Evolutionary conservation across 2,797 vertebrate genomes (phyloP).

Genomic region (Trachurus trachurus): DNA sequence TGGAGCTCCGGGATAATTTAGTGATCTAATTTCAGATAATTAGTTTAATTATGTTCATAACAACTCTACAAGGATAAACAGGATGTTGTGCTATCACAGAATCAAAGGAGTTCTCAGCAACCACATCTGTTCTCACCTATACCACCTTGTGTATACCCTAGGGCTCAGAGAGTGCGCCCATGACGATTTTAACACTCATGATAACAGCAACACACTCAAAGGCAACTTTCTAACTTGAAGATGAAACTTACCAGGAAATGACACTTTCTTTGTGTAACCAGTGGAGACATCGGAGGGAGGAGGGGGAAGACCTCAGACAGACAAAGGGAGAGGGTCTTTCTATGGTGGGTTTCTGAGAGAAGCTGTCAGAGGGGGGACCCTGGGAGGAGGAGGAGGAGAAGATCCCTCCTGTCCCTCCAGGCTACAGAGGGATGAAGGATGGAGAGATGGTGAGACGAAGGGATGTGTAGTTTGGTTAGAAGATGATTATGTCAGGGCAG

Average conservation of each 20-base stretch:
- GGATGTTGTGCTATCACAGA: not conserved
- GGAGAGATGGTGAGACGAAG: slow-evolving; percentile 58
- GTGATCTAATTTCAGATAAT: not conserved
- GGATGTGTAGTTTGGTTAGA: slow-evolving; percentile 75
- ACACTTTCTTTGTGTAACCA: not conserved
- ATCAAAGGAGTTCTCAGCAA: not conserved
- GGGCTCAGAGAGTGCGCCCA: not conserved
- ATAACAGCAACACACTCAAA: not conserved
- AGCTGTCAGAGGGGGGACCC: slow-evolving; percentile 57
- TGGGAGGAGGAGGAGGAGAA: slow-evolving; percentile 55
- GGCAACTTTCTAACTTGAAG: not conserved
- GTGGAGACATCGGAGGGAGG: not conserved
- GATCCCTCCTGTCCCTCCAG: slow-evolving; percentile 72
- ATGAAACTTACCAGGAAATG: slow-evolving; percentile 22
- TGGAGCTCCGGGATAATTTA: not conserved
- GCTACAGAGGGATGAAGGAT: slow-evolving; percentile 70
- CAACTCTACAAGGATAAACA: slow-evolving; percentile 6
- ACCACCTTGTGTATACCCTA: not conserved
- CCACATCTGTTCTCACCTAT: not conserved
- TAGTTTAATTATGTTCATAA: slow-evolving; percentile 3
- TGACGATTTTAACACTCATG: not conserved
- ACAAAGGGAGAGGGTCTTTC: slow-evolving; percentile 38
- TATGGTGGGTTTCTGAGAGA: slow-evolving; percentile 52
- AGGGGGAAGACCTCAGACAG: slow-evolving; percentile 5
- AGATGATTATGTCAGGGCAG: slow-evolving; percentile 81